Percentiles rank a stretch among this genome's conserved stretches.
These are phyloP conservation scores for Junco hyemalis DNA, from an alignment of 2,113 vertebrate genomes.

Conservation along the genomic window DNA sequence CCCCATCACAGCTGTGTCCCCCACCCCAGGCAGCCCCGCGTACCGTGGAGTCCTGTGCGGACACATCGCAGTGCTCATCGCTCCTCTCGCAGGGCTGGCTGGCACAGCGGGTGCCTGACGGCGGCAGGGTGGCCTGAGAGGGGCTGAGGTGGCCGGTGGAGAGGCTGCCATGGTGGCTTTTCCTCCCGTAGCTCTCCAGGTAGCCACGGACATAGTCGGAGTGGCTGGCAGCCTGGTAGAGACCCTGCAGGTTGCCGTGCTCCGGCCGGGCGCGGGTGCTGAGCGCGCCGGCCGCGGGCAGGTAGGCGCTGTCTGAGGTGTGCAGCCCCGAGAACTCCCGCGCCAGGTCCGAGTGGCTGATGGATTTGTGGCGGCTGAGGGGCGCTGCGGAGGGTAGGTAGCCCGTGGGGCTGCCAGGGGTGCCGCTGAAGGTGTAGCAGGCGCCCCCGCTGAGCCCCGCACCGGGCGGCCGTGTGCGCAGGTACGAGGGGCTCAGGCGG, in stretches of 20 bases:
- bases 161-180: background rate
- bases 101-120: constrained; percentile 58
- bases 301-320: constrained; percentile 54
- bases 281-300: background rate
- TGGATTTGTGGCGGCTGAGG: constrained; percentile 83
- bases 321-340: constrained; percentile 84
- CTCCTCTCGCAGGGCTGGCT: constrained; percentile 74
- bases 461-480: constrained; percentile 68
- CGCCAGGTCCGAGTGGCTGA: constrained; percentile 90
- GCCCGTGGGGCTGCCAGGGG: constrained; percentile 72
- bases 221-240: constrained; percentile 62
- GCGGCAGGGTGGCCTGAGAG: constrained; percentile 39
- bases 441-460: constrained; percentile 74
- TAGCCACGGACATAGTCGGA: constrained; percentile 66
- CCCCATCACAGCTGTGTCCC: background rate
- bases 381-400: constrained; percentile 69
- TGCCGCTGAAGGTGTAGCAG: constrained; percentile 34
- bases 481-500: constrained; percentile 72
- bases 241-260: constrained; percentile 56
- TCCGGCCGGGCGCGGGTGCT: constrained; percentile 53
- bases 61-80: background rate
- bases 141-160: constrained; percentile 10
- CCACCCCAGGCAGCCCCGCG: background rate
- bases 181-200: constrained; percentile 65
- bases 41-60: constrained; percentile 59